Percentiles rank a stretch among this genome's conserved stretches.
Evolutionary conservation across 2,113 vertebrate species (phyloP).

Genomic region (Galeopterus variegatus): DNA sequence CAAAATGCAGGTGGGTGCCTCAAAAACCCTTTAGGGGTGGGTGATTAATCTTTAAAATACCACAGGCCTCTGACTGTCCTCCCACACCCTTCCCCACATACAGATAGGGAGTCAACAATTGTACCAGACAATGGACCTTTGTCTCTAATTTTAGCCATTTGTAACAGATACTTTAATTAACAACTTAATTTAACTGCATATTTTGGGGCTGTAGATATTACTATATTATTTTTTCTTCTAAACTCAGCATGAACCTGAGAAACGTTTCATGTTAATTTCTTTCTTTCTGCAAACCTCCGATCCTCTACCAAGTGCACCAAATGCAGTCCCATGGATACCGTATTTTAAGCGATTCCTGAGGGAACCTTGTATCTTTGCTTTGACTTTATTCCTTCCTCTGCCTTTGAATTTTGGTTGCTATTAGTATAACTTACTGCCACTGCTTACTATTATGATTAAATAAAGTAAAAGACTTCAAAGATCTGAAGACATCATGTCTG

Average conservation of each 20-base stretch:
- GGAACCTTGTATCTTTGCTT: conserved; percentile 19
- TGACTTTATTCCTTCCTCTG: neutral
- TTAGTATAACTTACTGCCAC: conserved; percentile 5
- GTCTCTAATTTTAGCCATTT: conserved; percentile 72
- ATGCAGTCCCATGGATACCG: neutral
- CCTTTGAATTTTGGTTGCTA: conserved; percentile 62
- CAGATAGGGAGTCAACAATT: conserved; percentile 58
- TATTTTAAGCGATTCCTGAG: neutral
- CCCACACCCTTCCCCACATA: neutral
- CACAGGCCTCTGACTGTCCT: conserved; percentile 63
- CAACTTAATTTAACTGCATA: conserved; percentile 71
- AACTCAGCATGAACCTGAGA: conserved; percentile 24
- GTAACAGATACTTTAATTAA: conserved; percentile 76
- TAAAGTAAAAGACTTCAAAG: neutral
- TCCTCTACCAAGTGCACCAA: neutral
- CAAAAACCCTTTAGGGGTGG: neutral
- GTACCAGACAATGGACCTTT: conserved; percentile 46
- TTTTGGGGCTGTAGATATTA: conserved; percentile 37
- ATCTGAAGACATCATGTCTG: neutral
- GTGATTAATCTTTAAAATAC: conserved; percentile 72
- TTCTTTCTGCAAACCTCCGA: conserved; percentile 40
- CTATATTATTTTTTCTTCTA: conserved; percentile 36
- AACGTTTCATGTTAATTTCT: neutral
- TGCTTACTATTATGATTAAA: neutral
- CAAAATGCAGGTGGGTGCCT: conserved; percentile 57